Base-by-base conservation (phyloP, 2,888 invertebrate genomes). In the Teleiodes luculella region DNA sequence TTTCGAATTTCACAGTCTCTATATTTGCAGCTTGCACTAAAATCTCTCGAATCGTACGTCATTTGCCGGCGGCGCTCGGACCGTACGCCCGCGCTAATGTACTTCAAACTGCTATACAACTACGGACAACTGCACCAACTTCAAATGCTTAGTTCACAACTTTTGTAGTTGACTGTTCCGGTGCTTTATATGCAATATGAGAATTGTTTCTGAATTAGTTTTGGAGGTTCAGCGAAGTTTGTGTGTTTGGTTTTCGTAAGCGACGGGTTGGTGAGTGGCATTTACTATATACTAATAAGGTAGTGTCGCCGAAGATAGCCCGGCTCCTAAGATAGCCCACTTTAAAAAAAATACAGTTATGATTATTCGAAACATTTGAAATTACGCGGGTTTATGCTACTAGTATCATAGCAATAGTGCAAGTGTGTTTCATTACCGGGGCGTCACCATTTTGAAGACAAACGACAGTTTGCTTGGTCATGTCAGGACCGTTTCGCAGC, bases 81-180 rank as follows among this genome's bases (percentile, higher is more conserved):
- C 43, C 28, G 43, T 43, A 43, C 43, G 43, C 43, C 20, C 43
- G 43, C 20, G 43, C 24, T 43, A 43, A 43, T 43, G 43, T 28
- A 20, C 13, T n/a, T 4, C 20, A n/a, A 28, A 24, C 6, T 28
- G 13, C 20, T 41, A 8, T 16, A 24, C 24, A 24, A 6, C 24
- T 24, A 24, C 24, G 24, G 6, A 24, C 24, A 4, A 24, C 24
- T 4, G 6, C 24, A 24, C 24, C 43, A n/a, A 43, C 28, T 28
- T 43, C 13, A 13, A n/a, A n/a, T 13, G 28, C 28, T 43, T 28
- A 43, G 43, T 43, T 43, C 18, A 5, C 24, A 43, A 43, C 43
- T 43, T 43, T 43, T 43, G 43, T 28, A 24, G 28, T 28, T 7
- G 43, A 43, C 43, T 43, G 43, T 43, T n/a, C 13, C n/a, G 11